Evolutionary conservation across 2,113 vertebrate species (phyloP).

Genomic region (Misgurnus mizolepis): DNA sequence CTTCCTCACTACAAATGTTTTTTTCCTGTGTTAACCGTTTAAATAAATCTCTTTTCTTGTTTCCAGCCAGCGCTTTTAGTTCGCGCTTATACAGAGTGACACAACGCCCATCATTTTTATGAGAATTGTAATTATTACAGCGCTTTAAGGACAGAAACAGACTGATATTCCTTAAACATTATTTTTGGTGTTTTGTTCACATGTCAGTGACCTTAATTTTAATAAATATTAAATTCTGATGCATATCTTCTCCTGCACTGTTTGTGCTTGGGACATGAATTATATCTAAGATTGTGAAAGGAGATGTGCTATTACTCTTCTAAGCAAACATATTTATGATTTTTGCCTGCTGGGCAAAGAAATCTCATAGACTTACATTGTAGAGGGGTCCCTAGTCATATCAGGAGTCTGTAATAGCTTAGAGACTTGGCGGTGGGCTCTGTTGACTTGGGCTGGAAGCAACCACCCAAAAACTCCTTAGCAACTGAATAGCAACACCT

Average conservation of each 20-base stretch:
- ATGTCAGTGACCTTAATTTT: not conserved
- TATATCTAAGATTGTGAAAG: not conserved
- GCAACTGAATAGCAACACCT: conserved; percentile 24
- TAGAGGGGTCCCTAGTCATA: too few relatives aligned
- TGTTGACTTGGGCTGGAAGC: conserved; percentile 6
- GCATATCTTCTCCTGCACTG: not conserved
- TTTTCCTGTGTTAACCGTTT: conserved; percentile 41
- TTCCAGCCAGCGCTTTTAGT: not conserved
- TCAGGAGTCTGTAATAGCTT: too few relatives aligned
- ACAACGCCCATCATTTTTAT: not conserved
- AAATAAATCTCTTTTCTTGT: conserved; percentile 43
- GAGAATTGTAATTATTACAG: not conserved
- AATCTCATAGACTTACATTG: too few relatives aligned
- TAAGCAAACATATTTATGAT: not conserved
- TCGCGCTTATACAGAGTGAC: not conserved
- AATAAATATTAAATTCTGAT: not conserved
- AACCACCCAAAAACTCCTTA: conserved; percentile 19
- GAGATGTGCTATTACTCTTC: not conserved
- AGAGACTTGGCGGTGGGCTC: not conserved
- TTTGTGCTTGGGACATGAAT: not conserved
- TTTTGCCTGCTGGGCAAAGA: not conserved
- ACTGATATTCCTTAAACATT: not conserved
- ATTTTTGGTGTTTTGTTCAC: too few relatives aligned
- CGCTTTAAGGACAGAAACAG: not conserved
- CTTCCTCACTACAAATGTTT: conserved; percentile 35